A percentile compares a stretch with the other conserved stretches of the same genome.
phyloP scores from a whole-genome alignment of 37 sponge, comb jelly and placozoan genomes.

The Chondrilla cf. caribensis region DNA sequence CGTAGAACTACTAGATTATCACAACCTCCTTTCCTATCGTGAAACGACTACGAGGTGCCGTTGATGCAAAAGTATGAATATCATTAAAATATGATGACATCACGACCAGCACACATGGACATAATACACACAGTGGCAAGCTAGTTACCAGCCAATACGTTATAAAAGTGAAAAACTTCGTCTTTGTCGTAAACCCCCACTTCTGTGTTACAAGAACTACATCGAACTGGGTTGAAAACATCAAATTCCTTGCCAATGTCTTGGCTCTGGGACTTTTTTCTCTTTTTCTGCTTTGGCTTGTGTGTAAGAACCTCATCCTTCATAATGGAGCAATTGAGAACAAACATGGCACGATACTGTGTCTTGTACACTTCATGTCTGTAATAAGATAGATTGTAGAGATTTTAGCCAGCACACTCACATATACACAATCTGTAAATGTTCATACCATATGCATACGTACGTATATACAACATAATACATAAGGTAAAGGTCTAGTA shows the following conservation, averaged over 20 bases:
- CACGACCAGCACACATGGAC: too few relatives aligned
- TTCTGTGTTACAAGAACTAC: constrained; percentile 85
- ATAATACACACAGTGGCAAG: too few relatives aligned
- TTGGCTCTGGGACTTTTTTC: not conserved
- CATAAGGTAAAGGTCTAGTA: too few relatives aligned
- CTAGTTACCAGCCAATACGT: constrained; percentile 82
- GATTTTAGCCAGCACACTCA: too few relatives aligned
- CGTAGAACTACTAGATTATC: too few relatives aligned
- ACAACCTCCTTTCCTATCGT: too few relatives aligned
- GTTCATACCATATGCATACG: too few relatives aligned
- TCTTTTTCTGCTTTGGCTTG: constrained; percentile 55
- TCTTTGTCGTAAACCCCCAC: constrained; percentile 88
- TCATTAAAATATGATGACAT: too few relatives aligned
- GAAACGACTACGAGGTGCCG: too few relatives aligned
- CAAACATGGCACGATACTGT: constrained; percentile 97
- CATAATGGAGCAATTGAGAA: constrained; percentile 73
- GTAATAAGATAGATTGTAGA: constrained; percentile 27
- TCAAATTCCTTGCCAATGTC: not conserved
- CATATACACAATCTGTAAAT: constrained; percentile 8
- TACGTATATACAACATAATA: too few relatives aligned
- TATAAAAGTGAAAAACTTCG: constrained; percentile 91
- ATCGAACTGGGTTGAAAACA: constrained; percentile 81
- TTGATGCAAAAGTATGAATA: too few relatives aligned
- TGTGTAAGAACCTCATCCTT: constrained; percentile 73
- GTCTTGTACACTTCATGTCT: constrained; percentile 78